These are phyloP conservation scores for Helicolenus hilgendorfi DNA, from an alignment of 2,797 vertebrate genomes.

Conservation along the genomic window DNA sequence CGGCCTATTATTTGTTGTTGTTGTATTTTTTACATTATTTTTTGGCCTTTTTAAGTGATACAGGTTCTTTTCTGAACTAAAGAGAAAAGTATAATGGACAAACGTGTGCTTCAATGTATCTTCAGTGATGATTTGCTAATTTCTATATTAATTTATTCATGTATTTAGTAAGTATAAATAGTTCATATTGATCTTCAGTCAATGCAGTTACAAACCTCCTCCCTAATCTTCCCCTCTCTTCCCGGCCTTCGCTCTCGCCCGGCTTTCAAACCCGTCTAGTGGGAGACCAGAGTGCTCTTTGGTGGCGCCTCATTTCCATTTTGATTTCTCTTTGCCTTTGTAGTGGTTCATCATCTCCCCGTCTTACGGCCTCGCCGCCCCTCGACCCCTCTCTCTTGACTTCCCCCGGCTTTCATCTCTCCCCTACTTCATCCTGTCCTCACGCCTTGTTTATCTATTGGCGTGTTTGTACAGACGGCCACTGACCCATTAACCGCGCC, in stretches of 20 bases:
- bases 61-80: background rate
- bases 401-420: conserved; percentile 76
- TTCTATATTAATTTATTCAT: background rate
- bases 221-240: background rate
- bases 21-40: background rate
- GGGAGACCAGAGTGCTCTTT: conserved; percentile 73
- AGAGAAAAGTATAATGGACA: background rate
- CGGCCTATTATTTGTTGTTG: background rate
- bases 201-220: background rate
- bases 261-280: conserved; percentile 72
- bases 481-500: conserved; percentile 71
- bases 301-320: conserved; percentile 85
- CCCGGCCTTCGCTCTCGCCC: conserved; percentile 29
- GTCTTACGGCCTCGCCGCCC: conserved; percentile 57
- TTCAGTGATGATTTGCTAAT: background rate
- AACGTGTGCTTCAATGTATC: background rate
- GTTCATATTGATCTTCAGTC: conserved; percentile 3
- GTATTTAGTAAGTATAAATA: background rate
- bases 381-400: conserved; percentile 72
- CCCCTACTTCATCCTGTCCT: conserved; percentile 66
- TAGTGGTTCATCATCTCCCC: conserved; percentile 79
- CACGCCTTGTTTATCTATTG: conserved; percentile 74
- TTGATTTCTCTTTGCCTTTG: conserved; percentile 86
- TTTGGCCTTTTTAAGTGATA: background rate
- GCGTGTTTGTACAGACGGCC: conserved; percentile 68